phyloP scores from a whole-genome alignment of 2,113 vertebrate species.

The Gallinago jamesoni region DNA sequence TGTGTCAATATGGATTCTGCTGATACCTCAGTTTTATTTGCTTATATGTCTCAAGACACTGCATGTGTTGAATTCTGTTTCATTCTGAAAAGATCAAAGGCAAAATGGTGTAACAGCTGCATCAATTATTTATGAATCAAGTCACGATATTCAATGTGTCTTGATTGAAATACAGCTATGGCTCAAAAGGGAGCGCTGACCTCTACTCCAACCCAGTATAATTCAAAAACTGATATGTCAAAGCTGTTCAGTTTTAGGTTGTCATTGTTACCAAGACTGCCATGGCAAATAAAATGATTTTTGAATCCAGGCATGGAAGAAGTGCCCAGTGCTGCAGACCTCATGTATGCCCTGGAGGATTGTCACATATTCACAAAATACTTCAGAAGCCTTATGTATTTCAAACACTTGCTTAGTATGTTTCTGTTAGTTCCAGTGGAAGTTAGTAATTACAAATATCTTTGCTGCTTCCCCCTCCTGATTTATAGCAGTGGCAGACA shows the following conservation, averaged over 20 bases:
- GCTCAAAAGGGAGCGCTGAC: neutral
- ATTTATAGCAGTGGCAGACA: neutral
- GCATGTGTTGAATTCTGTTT: neutral
- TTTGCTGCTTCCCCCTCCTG: neutral
- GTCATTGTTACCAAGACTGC: neutral
- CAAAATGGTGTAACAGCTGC: neutral
- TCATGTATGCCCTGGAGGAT: neutral
- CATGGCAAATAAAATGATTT: neutral
- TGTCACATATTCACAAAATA: neutral
- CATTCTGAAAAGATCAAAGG: constrained; percentile 27
- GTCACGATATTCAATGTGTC: neutral
- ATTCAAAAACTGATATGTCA: neutral
- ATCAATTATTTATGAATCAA: constrained; percentile 30
- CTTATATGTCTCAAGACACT: neutral
- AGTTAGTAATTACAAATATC: neutral
- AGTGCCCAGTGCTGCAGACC: neutral
- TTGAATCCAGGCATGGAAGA: neutral
- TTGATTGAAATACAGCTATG: neutral
- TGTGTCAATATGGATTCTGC: neutral
- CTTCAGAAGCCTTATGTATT: neutral
- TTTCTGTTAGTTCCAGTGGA: neutral
- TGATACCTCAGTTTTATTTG: neutral
- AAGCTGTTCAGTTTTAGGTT: neutral
- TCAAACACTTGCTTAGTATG: neutral
- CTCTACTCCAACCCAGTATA: neutral